Base-by-base conservation (phyloP, 2,797 vertebrate species). In the Characodon lateralis region DNA sequence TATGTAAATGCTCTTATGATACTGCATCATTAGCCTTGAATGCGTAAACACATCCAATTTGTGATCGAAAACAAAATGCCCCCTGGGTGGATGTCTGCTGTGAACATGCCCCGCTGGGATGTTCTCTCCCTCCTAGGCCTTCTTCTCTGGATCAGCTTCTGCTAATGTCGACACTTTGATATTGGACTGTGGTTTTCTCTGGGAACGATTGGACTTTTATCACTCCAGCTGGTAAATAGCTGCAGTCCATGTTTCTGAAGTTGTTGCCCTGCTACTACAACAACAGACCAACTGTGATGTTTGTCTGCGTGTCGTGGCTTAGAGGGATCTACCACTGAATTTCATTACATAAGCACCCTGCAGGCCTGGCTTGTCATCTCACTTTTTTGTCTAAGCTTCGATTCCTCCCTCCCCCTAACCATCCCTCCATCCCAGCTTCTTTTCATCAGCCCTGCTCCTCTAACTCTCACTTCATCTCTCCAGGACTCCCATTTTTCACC, bases 301-400 rank as follows among this genome's bases (percentile, higher is more conserved):
- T 93, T 91, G 90, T 93, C 89, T 91, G 91, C 79, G 83, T 91
- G 92, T 92, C 85, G 85, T 89, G 85, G 88, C 93, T 93, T 83
- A 71, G 79, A 92, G 93, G 90, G 85, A 88, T 86, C 83, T 82
- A 90, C 88, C 88, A 83, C 89, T 84, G 91, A 91, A 94, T 93
- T 90, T 90, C 91, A 93, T 94, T 94, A 93, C 87, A 87, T 86
- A 77, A 77, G 77, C 78, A 70, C 85, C 92, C 91, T 68, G 85
- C 88, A 90, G 93, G 86, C 87, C 85, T 79, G 78, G 86, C 91
- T 86, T 93, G 92, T 94, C 93, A 89, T 91, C 91, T 93, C 91
- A 85, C 88, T 90, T 93, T 90, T 92, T 91, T 92, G 92, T 94
- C 91, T 92, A 87, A 91, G 78, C 79, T 80, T 81, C 78, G 18